A percentile compares a stretch with the other conserved stretches of the same genome.
Conservation (phyloP, 2,797 vertebrate genomes). For the Paguma larvata region DNA sequence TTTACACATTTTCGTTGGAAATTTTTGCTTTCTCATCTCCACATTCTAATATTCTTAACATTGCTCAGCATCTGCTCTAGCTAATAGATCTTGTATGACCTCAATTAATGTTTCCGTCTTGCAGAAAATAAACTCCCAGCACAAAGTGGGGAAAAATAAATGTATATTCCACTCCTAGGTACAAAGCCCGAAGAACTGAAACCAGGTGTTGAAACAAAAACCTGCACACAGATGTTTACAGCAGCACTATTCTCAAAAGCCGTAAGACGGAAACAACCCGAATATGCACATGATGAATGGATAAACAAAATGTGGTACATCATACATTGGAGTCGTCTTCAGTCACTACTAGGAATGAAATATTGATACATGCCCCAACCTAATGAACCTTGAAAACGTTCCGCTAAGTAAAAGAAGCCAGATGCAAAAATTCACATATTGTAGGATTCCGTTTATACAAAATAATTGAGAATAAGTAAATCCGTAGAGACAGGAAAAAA, state of each 20-base stretch:
- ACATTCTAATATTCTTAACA: neutral
- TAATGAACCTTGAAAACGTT: neutral
- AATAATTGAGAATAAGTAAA: neutral
- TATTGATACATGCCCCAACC: neutral
- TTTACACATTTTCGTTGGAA: conserved; percentile 2
- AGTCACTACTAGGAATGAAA: neutral
- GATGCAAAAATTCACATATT: neutral
- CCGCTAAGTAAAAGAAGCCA: neutral
- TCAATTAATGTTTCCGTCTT: neutral
- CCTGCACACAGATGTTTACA: neutral
- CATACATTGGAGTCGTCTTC: neutral
- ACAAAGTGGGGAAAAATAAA: conserved; percentile 30
- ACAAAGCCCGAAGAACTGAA: neutral
- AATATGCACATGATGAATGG: neutral
- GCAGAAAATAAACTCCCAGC: neutral
- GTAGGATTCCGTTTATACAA: neutral
- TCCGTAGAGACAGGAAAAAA: neutral
- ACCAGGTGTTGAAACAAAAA: neutral
- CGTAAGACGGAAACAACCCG: neutral
- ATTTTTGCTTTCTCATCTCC: conserved; percentile 44
- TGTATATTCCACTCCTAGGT: neutral
- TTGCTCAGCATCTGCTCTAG: neutral
- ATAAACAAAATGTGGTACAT: neutral
- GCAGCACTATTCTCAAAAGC: neutral
- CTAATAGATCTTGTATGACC: neutral